These are phyloP conservation scores for Apamea epomidion DNA, from an alignment of 2,888 invertebrate species.

Conservation along the genomic window DNA sequence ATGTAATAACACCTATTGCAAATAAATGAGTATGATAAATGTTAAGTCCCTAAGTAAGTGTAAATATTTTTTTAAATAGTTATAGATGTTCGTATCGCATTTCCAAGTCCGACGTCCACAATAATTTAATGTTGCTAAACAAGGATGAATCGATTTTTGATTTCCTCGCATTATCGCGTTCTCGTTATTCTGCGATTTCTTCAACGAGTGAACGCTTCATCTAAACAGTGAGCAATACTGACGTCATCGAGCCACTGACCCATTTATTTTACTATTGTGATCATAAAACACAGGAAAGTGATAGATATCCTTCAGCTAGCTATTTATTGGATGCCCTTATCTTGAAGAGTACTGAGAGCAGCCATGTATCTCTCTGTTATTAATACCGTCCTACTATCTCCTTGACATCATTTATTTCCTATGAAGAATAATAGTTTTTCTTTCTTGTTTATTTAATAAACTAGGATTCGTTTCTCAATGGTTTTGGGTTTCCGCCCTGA, in stretches of 20 bases:
- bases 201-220: slow-evolving; percentile 49
- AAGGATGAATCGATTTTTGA: slow-evolving; percentile 27
- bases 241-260: slow-evolving; percentile 72
- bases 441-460: slow-evolving; percentile 25
- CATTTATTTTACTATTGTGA: slow-evolving; percentile 76
- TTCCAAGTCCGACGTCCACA: not conserved
- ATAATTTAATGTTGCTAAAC: not conserved
- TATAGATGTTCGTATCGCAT: not conserved
- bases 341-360: slow-evolving; percentile 19
- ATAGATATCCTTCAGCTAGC: slow-evolving; percentile 61
- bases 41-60: not conserved
- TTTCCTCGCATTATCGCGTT: slow-evolving; percentile 22
- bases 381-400: slow-evolving; percentile 26
- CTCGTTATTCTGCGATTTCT: slow-evolving; percentile 20
- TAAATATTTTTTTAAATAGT: too few relatives aligned
- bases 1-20: not conserved
- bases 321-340: slow-evolving; percentile 61
- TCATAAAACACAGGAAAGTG: slow-evolving; percentile 75
- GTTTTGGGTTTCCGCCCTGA: not conserved
- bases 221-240: slow-evolving; percentile 54
- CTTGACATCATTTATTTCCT: slow-evolving; percentile 23
- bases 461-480: not conserved
- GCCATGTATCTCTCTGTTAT: slow-evolving; percentile 46
- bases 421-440: slow-evolving; percentile 24
- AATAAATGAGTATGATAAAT: not conserved